Evolutionary conservation across 2,888 invertebrate species (phyloP).

Genomic region (Synanthedon vespiformis): DNA sequence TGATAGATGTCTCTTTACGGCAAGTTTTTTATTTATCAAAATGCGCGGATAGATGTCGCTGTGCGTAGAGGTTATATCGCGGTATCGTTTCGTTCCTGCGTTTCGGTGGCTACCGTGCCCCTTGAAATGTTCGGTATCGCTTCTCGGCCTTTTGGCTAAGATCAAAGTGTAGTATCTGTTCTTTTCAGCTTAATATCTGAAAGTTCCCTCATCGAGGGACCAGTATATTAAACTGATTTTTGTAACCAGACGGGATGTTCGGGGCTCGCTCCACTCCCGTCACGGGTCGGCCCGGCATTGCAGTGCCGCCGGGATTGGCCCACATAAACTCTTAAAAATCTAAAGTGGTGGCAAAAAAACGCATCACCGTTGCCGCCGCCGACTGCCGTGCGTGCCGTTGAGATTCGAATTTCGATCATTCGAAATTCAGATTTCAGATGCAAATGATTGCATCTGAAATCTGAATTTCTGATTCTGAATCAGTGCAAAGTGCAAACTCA

Average conservation of each 20-base stretch:
- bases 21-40: too few species aligned
- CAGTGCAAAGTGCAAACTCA: too few species aligned
- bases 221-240: constrained; percentile 10
- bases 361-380: too few species aligned
- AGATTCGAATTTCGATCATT: too few species aligned
- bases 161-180: constrained; percentile 9
- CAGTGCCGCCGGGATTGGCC: constrained; percentile 8
- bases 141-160: constrained; percentile 8
- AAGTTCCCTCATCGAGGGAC: constrained; percentile 9
- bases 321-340: background rate
- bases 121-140: constrained; percentile 1
- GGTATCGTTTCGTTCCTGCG: background rate
- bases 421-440: too few species aligned
- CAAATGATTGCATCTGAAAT: too few species aligned
- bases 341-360: too few species aligned
- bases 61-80: background rate
- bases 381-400: too few species aligned
- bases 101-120: background rate
- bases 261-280: constrained; percentile 9
- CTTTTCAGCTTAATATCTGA: constrained; percentile 9
- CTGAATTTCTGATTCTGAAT: too few species aligned
- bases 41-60: too few species aligned
- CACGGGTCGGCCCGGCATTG: constrained; percentile 10
- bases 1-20: too few species aligned
- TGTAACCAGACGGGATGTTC: constrained; percentile 5